Base-by-base conservation (phyloP, 1,140 invertebrate genomes). In the Papilio dardanus region DNA sequence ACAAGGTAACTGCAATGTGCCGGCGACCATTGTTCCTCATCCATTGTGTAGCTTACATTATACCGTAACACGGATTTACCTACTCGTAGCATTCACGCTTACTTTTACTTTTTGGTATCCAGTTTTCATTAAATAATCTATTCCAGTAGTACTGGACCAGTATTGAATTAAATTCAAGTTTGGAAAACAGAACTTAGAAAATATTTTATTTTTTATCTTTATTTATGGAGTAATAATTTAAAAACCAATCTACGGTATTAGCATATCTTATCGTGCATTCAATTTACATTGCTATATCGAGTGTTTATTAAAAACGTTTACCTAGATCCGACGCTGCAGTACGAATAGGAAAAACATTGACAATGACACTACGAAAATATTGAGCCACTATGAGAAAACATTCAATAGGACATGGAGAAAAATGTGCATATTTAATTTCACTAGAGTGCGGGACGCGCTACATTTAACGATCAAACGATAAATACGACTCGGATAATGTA, bases 401-500 rank as follows among this genome's bases (percentile, higher is more conserved):
- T 73, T 54, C 71, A 73, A 31, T 10, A 31, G 31, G 19, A 19
- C 8, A 58, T 69, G 35, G 42, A 35, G 30, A 37, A 54, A 54
- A 73, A 58, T 35, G 71, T 73, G 71, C 71, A 73, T 12, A n/a
- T 73, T 73, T 54, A 46, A 73, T 73, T 33, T 54, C 46, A 58
- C 71, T 73, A 73, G 37, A 71, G 71, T 73, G 71, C 71, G n/a
- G 10, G 54, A 71, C 68, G 68, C 46, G 71, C 71, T 73, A 73
- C 28, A 54, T 54, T 58, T 30, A 73, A 73, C 42, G 30, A 21
- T 31, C 46, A 73, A 35, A 73, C 24, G 46, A 30, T 30, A 33
- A 50, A 73, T 19, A 73, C 14, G 31, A 21, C 19, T 73, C 31
- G 71, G 30, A 73, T 14, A 14, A 46, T 50, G 7, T 12, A 58